Base-by-base conservation (phyloP, 2,113 vertebrate genomes). In the Cygnus buccinator region DNA sequence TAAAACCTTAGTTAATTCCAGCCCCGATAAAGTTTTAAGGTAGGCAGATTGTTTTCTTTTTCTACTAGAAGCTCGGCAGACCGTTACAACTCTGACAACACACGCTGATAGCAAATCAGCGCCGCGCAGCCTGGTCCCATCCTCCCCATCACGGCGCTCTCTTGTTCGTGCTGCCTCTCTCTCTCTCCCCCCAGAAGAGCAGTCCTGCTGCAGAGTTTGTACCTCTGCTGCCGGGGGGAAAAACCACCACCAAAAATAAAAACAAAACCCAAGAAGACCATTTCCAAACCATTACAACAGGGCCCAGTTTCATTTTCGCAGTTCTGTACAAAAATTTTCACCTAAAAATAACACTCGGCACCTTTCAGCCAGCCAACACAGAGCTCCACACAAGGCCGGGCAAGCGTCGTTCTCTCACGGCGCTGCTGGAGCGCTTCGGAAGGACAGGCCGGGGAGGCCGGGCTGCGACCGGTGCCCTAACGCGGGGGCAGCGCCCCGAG, bases 1-100 rank as follows among this genome's bases (percentile, higher is more conserved):
- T 6, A 33, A 79, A 70, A 11, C n/a, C 31, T 72, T 8, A 10
- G 70, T 2, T 8, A 50, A 17, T 6, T 68, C 58, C 72, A 93
- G 76, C 84, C 83, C 48, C 68, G 57, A 13, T n/a, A 21, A 50
- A 65, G 44, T 35, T 35, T 78, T 65, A 35, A 74, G 8, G 13
- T 3, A 35, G 55, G 17, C 52, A 50, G 73, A 39, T 46, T 20
- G 22, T 73, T 84, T 73, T 66, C 44, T 58, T 66, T 44, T 25
- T 54, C 50, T 43, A 21, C 11, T 17, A 44, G 43, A 76, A 95
- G 44, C 48, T 77, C 77, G n/a, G 59, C 63, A 84, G 59, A 23
- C 43, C 0, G 0, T 68, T 75, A 63, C 22, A 3, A 59, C 9
- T 15, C 46, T 19, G 22, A 76, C n/a, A 9, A 7, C 48, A 11